phyloP scores from a whole-genome alignment of 2,888 invertebrate genomes.

The Altica lythri region DNA sequence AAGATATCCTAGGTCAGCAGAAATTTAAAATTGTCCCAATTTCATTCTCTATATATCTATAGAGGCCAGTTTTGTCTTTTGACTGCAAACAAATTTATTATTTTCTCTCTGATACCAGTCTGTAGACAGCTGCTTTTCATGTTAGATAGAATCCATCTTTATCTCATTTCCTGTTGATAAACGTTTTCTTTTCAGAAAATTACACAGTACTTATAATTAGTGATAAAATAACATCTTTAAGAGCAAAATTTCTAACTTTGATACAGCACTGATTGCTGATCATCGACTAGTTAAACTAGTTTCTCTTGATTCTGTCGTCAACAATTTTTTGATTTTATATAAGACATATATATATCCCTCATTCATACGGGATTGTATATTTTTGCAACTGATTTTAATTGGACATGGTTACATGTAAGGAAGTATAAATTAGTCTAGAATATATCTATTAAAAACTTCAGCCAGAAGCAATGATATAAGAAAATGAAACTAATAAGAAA shows the following conservation, averaged over 20 bases:
- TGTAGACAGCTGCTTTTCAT: too few species aligned
- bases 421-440: slow-evolving; percentile 21
- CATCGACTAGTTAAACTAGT: slow-evolving; percentile 20
- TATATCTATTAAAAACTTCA: slow-evolving; percentile 6
- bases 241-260: slow-evolving; percentile 2
- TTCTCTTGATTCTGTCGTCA: slow-evolving; percentile 12
- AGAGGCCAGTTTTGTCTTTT: too few species aligned
- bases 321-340: slow-evolving; percentile 18
- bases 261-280: slow-evolving; percentile 10
- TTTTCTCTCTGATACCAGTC: too few species aligned
- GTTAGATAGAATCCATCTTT: too few species aligned
- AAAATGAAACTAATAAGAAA: slow-evolving; percentile 16
- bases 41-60: too few species aligned
- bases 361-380: slow-evolving; percentile 21
- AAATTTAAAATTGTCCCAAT: too few species aligned
- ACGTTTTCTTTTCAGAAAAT: too few species aligned
- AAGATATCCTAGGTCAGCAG: too few species aligned
- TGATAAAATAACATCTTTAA: too few species aligned
- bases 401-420: slow-evolving; percentile 14
- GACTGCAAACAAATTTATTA: too few species aligned
- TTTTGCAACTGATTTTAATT: slow-evolving; percentile 24
- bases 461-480: slow-evolving; percentile 5
- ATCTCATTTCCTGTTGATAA: too few species aligned
- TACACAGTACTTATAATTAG: too few species aligned
- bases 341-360: slow-evolving; percentile 23